These are phyloP conservation scores for Felis catus DNA, from an alignment of 2,113 vertebrate genomes.

Conservation along the genomic window F.catus_Fca126_mat1.0 CM031416.1:79264501-79265000, in stretches of 20 bases:
- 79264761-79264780: not conserved
- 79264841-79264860: not conserved
- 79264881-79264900: not conserved
- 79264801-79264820: not conserved
- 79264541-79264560: not conserved
- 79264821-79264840: not conserved
- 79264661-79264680: not conserved
- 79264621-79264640: not conserved
- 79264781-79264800: not conserved
- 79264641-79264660: not conserved
- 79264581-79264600: not conserved
- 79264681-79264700: not conserved
- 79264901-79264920: not conserved
- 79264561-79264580: not conserved
- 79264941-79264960: not conserved
- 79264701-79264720: not conserved
- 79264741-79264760: not conserved
- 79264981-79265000: not conserved
- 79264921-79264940: not conserved
- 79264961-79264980: not conserved
- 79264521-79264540: not conserved
- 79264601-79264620: not conserved
- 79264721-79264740: not conserved
- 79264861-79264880: not conserved
- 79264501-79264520: not conserved